Evolutionary conservation across 30 jellyfish, hydroid and myxozoan species (phyloP).

Genomic region (Mastigias papua): DNA sequence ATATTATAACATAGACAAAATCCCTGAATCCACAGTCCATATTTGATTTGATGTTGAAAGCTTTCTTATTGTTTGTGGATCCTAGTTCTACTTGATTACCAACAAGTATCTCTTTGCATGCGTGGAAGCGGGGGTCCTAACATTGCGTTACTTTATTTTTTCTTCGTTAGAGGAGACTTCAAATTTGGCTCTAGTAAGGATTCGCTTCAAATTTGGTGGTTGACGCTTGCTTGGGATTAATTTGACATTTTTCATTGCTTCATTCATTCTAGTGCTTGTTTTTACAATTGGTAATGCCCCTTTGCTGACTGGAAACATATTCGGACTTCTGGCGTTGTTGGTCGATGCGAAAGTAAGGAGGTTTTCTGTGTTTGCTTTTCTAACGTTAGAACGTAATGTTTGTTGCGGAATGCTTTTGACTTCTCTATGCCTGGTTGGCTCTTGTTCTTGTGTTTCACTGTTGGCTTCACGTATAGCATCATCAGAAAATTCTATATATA

Average conservation of each 20-base stretch:
- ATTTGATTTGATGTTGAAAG: not conserved
- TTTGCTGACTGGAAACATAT: conserved; percentile 5
- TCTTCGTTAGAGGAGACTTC: not conserved
- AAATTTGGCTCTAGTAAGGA: conserved; percentile 38
- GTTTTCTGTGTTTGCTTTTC: not conserved
- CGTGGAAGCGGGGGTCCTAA: conserved; percentile 4
- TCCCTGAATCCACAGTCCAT: not conserved
- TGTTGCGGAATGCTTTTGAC: not conserved
- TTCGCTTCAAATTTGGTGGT: conserved; percentile 33
- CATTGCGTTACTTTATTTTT: not conserved
- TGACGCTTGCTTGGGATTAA: conserved; percentile 29
- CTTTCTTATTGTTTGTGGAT: not conserved
- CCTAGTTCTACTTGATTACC: not conserved
- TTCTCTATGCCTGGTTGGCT: too few species aligned
- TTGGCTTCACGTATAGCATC: too few species aligned
- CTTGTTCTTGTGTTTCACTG: too few species aligned
- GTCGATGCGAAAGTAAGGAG: conserved; percentile 21
- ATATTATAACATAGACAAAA: not conserved
- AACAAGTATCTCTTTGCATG: conserved; percentile 1
- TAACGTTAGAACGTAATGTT: not conserved
- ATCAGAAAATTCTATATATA: too few species aligned
- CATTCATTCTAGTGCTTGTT: conserved; percentile 18
- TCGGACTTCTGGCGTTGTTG: conserved; percentile 43
- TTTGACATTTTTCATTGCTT: conserved; percentile 1
- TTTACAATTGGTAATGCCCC: conserved; percentile 20